phyloP scores from a whole-genome alignment of 2,797 vertebrate genomes.

The Poeciliopsis infans region DNA sequence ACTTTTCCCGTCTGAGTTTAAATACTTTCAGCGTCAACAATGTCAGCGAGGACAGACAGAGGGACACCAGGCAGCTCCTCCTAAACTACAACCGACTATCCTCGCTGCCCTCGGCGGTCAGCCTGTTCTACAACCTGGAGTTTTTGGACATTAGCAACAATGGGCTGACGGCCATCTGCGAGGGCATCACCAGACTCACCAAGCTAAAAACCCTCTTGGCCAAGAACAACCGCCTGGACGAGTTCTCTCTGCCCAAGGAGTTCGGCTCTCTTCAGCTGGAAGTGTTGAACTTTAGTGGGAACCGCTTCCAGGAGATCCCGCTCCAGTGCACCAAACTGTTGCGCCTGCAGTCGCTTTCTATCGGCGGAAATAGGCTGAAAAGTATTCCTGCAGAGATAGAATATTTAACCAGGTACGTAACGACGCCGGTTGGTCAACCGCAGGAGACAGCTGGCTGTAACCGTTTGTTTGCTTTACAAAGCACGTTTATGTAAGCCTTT shows the following conservation, averaged over 20 bases:
- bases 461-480: neutral
- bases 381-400: slow-evolving; percentile 92
- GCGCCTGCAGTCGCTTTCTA: slow-evolving; percentile 90
- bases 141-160: slow-evolving; percentile 94
- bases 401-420: slow-evolving; percentile 85
- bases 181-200: slow-evolving; percentile 82
- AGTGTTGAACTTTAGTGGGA: slow-evolving; percentile 94
- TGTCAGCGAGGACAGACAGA: slow-evolving; percentile 77
- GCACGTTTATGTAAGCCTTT: neutral
- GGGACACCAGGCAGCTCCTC: slow-evolving; percentile 82
- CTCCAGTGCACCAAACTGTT: slow-evolving; percentile 84
- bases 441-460: neutral
- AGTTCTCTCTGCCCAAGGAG: slow-evolving; percentile 90
- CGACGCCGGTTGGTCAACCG: neutral
- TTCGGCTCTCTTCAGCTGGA: slow-evolving; percentile 87
- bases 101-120: slow-evolving; percentile 80
- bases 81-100: slow-evolving; percentile 84
- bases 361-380: slow-evolving; percentile 93
- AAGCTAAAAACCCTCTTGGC: slow-evolving; percentile 89
- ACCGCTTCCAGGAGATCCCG: slow-evolving; percentile 91
- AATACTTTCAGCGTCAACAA: slow-evolving; percentile 73
- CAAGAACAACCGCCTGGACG: slow-evolving; percentile 94
- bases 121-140: slow-evolving; percentile 86
- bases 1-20: slow-evolving; percentile 80
- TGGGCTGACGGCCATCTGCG: slow-evolving; percentile 83